Evolutionary conservation across 2,113 vertebrate genomes (phyloP), one percentile per base, ranked within the genome.

Genomic region (Baryphthengus martii): DNA sequence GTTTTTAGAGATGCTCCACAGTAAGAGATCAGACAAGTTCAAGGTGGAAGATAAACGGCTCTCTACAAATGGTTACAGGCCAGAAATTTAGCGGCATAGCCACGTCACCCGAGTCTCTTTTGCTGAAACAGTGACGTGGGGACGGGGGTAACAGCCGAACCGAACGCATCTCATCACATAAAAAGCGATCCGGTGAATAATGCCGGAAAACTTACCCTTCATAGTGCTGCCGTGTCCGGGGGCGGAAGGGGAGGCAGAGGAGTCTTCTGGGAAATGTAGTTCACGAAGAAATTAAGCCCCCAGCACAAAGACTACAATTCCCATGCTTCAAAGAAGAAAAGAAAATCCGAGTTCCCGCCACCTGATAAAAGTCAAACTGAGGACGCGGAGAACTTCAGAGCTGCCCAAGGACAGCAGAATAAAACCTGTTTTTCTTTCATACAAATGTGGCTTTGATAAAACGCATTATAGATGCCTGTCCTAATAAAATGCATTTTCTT

Each of bases 241-340:
- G n/a, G 15, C 52, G 49, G 19, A 25, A 21, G 1, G 20, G 3
- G 55, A 33, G 17, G 49, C 1, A 14, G 2, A 4, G 18, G 12
- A 4, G 76, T 10, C 5, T 13, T 13, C 91, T 96, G 95, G 96
- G 96, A 88, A 94, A 63, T 70, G 95, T 18, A 95, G 95, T 95
- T 87, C 31, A 2, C 0, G 1, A 9, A 2, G 5, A 4, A 3
- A 3, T 13, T 2, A 3, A 59, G 14, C 28, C 23, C 28, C 1
- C 0, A 33, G 53, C 37, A 17, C 42, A 13, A 58, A 71, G 90
- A 98, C 97, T 97, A 97, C 97, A 96, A 21, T 39, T 95, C 97
- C 98, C 97, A 85, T 40, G 78, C 42, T 39, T 13, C 96, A 72
- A 3, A 24, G 56, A 12, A 55, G 1, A 1, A 2, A 3, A 23